Evolutionary conservation across 1,140 invertebrate genomes (phyloP).

Genomic region (Trichomalopsis sarcophagae): DNA sequence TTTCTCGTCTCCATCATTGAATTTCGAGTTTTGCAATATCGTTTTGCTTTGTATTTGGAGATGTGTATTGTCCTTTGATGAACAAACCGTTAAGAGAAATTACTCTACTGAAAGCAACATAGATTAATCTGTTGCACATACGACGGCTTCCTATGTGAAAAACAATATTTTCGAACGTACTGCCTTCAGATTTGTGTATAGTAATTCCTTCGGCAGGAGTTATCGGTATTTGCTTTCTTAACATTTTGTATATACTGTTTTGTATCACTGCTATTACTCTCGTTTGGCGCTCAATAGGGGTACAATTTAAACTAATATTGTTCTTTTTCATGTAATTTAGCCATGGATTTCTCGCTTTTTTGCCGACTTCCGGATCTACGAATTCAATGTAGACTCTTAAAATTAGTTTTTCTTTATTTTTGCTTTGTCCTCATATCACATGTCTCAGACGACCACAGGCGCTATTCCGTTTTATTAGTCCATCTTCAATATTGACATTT

Average conservation of each 20-base stretch:
- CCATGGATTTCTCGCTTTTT: not conserved
- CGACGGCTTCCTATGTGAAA: not conserved
- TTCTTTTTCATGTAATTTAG: not conserved
- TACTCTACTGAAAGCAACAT: not conserved
- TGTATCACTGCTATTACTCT: not conserved
- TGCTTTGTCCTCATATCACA: not conserved
- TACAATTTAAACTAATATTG: not conserved
- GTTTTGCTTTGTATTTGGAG: no score
- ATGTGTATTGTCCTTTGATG: not conserved
- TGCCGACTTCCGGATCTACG: not conserved
- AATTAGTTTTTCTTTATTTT: constrained; percentile 24
- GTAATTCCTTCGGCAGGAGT: not conserved
- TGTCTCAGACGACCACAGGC: constrained; percentile 18
- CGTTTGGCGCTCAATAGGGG: not conserved
- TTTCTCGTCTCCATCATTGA: no score
- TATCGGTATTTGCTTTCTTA: not conserved
- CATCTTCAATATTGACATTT: constrained; percentile 20
- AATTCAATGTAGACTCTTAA: not conserved
- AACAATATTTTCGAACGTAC: constrained; percentile 2
- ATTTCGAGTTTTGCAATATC: no score
- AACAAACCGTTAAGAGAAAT: constrained; percentile 1
- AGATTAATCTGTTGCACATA: not conserved
- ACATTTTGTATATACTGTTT: constrained; percentile 12
- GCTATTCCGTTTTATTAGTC: not conserved
- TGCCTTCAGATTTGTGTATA: not conserved